Evolutionary conservation across 2,888 invertebrate species (phyloP).

Genomic region (Alsophila aescularia): DNA sequence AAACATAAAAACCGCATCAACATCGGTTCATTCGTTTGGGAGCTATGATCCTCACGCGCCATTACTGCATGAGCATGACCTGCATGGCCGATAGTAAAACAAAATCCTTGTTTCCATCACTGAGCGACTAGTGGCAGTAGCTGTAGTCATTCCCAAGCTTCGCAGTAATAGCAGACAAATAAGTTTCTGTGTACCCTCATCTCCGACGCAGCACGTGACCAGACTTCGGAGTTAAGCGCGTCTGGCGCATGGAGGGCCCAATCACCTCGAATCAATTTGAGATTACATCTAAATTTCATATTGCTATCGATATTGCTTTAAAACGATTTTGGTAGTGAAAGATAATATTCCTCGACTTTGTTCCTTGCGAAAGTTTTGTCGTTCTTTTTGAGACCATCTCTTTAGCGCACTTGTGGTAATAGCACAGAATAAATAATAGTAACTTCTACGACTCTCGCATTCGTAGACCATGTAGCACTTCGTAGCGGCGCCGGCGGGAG

Average conservation of each 20-base stretch:
- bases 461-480: too few species aligned
- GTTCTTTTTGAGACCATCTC: too few species aligned
- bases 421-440: too few species aligned
- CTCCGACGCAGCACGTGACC: conserved; percentile 61
- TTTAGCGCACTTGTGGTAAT: too few species aligned
- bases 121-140: neutral
- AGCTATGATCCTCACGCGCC: too few species aligned
- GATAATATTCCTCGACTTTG: neutral
- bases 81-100: neutral
- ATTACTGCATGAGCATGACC: too few species aligned
- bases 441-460: too few species aligned
- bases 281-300: conserved; percentile 73
- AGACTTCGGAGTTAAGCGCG: conserved; percentile 55
- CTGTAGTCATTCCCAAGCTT: conserved; percentile 1
- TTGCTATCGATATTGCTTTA: conserved; percentile 40
- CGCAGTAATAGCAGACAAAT: conserved; percentile 8
- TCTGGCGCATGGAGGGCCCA: neutral
- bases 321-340: neutral
- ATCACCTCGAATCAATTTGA: conserved; percentile 67
- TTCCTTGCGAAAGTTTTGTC: too few species aligned
- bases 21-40: too few species aligned
- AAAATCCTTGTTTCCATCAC: neutral
- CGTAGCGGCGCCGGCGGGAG: too few species aligned
- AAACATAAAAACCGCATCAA: too few species aligned
- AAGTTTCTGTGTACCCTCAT: conserved; percentile 8